These are phyloP conservation scores for Echeneis naucrates DNA, from an alignment of 2,797 vertebrate genomes.

Conservation along the genomic window DNA sequence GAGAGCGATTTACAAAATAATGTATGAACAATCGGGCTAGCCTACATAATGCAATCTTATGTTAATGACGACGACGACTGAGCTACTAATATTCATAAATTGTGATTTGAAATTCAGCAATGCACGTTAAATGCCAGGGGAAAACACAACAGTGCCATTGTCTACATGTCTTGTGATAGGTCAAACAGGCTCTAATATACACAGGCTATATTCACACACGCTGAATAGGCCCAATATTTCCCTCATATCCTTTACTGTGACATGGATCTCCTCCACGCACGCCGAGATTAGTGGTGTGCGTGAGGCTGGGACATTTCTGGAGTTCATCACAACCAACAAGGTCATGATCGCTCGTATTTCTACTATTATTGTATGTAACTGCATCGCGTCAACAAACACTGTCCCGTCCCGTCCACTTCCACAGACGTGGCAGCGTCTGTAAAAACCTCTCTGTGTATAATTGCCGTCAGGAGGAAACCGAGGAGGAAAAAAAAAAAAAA, in stretches of 20 bases:
- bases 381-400: slow-evolving; percentile 56
- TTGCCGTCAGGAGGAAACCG: slow-evolving; percentile 44
- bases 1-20: slow-evolving; percentile 62
- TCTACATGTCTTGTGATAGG: slow-evolving; percentile 80
- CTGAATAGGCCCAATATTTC: slow-evolving; percentile 72
- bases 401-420: slow-evolving; percentile 71
- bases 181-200: slow-evolving; percentile 79
- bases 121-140: slow-evolving; percentile 79
- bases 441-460: slow-evolving; percentile 54
- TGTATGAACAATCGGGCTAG: slow-evolving; percentile 71
- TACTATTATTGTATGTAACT: slow-evolving; percentile 32
- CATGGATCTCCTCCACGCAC: slow-evolving; percentile 53
- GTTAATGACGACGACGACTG: slow-evolving; percentile 68
- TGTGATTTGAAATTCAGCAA: slow-evolving; percentile 80
- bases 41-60: slow-evolving; percentile 74
- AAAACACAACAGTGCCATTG: slow-evolving; percentile 82
- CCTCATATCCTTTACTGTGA: slow-evolving; percentile 38
- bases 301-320: slow-evolving; percentile 55
- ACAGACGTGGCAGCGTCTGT: slow-evolving; percentile 77
- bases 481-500: slow-evolving; percentile 1
- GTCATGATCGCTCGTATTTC: slow-evolving; percentile 60
- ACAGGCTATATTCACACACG: slow-evolving; percentile 74
- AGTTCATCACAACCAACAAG: slow-evolving; percentile 73
- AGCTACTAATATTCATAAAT: slow-evolving; percentile 76
- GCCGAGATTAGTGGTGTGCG: slow-evolving; percentile 57